Evolutionary conservation across 2,888 invertebrate genomes (phyloP).

Genomic region (Periphyllus acericola): DNA sequence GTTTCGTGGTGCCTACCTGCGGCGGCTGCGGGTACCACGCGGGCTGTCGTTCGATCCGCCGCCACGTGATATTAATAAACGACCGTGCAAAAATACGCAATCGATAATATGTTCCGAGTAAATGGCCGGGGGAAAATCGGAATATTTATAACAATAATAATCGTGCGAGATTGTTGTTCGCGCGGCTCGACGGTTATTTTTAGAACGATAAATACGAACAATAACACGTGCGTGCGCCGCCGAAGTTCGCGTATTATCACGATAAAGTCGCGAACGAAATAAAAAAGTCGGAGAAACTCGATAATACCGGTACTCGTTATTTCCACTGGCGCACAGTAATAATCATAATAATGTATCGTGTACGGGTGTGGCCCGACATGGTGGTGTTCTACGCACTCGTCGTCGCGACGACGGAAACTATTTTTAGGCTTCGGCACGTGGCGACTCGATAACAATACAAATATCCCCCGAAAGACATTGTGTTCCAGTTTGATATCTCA

Average conservation of each 20-base stretch:
- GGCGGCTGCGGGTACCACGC: neutral
- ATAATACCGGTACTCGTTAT: neutral
- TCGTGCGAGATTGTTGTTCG: neutral
- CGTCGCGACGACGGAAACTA: neutral
- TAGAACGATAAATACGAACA: neutral
- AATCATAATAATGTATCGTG: neutral
- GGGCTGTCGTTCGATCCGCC: neutral
- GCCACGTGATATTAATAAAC: neutral
- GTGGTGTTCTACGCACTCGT: neutral
- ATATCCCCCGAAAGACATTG: too few relatives aligned
- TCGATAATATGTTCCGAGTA: neutral
- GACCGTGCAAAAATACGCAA: neutral
- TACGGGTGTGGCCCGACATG: neutral
- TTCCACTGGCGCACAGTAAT: neutral
- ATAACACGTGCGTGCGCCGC: neutral
- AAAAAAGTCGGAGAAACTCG: neutral
- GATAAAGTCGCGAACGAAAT: neutral
- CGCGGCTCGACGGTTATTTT: neutral
- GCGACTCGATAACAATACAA: neutral
- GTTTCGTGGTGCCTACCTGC: neutral
- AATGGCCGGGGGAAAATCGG: neutral
- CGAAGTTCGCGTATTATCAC: neutral
- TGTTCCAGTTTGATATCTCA: neutral
- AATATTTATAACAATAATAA: too few relatives aligned
- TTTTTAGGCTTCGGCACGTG: constrained; percentile 26